Base-by-base conservation (phyloP, 2,888 invertebrate species). In the Adelphocoris suturalis region DNA sequence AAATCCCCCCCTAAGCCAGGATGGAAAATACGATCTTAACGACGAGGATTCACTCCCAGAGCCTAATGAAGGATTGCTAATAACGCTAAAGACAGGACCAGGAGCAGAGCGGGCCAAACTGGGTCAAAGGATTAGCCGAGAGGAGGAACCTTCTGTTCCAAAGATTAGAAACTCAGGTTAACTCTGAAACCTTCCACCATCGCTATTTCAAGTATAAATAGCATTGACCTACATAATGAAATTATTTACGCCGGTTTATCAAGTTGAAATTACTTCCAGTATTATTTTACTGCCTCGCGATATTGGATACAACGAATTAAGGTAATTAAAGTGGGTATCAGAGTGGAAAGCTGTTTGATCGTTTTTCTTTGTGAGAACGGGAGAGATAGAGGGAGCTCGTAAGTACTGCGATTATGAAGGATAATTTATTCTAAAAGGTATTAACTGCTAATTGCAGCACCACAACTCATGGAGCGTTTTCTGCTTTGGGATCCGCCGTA, bases 121-220 rank as follows among this genome's bases (percentile, higher is more conserved):
- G 68, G 68, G 68, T 68, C 68, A 68, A 23, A 68, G 68, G 68
- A 68, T 68, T 23, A 68, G 68, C 23, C 23, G 68, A 19, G 61
- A 61, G 19, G 19, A 9, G 68, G 37, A 37, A 68, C 68, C 68
- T 68, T 68, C 68, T 68, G 23, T 68, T 68, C 23, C 68, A 23
- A 68, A 68, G 68, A 68, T 68, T 68, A 68, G 68, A 68, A 68
- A 68, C 68, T 68, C 68, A 68, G 68, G 68, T 68, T 68, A 68
- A 68, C 68, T 68, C 68, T 11, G 68, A 23, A 68, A 68, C 68
- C 68, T 13, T 68, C 68, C 68, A 23, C 23, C 68, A 3, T 68
- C 68, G 23, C 68, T 11, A 23, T 68, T 68, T 23, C 23, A 68
- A 68, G 23, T 68, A 68, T 68, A 68, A 68, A 68, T 68, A 68